These are phyloP conservation scores for Haliclystus octoradiatus DNA, from an alignment of 30 jellyfish, hydroid and myxozoan species.

Conservation along the genomic window DNA sequence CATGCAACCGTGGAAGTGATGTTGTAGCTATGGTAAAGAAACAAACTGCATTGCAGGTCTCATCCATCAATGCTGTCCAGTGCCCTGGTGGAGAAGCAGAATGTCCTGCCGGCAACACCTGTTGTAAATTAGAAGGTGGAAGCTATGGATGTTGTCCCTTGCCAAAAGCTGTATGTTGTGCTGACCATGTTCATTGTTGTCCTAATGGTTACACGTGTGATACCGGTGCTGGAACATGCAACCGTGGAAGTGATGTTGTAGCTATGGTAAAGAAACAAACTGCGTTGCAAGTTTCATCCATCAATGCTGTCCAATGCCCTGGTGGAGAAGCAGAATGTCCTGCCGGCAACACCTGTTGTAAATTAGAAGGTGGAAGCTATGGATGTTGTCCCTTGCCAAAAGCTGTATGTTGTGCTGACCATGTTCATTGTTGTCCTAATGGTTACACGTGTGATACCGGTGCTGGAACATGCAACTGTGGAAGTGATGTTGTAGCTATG, in stretches of 20 bases:
- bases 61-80: not conserved
- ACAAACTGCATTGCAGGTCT: not conserved
- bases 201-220: too few species aligned
- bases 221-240: too few species aligned
- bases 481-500: not conserved
- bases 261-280: too few species aligned
- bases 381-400: slow-evolving; percentile 52
- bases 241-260: too few species aligned
- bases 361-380: slow-evolving; percentile 22
- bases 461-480: slow-evolving; percentile 21
- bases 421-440: slow-evolving; percentile 47
- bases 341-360: slow-evolving; percentile 43
- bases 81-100: not conserved
- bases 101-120: not conserved
- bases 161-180: slow-evolving; percentile 22
- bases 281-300: too few species aligned
- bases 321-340: slow-evolving; percentile 32
- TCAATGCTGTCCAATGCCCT: slow-evolving; percentile 25
- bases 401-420: slow-evolving; percentile 57
- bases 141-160: not conserved
- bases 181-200: slow-evolving; percentile 18
- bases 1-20: slow-evolving; percentile 10
- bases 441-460: slow-evolving; percentile 26
- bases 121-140: too few species aligned
- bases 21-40: not conserved